These are phyloP conservation scores for Pelosia muscerda DNA, from an alignment of 2,888 invertebrate genomes.

Conservation along the genomic window DNA sequence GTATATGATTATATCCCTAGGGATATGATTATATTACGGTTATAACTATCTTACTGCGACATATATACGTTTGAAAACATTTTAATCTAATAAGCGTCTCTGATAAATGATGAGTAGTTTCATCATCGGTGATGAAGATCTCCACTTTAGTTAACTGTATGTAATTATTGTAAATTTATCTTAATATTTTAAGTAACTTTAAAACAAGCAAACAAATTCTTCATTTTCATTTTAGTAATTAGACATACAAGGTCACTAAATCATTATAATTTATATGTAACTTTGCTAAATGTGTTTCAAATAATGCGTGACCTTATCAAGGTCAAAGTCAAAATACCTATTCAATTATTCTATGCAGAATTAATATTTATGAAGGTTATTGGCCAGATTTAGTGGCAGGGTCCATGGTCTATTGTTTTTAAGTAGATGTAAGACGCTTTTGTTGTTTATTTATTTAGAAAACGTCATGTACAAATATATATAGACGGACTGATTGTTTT, in stretches of 20 bases:
- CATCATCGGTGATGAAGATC: not conserved
- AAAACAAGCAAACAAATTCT: too few species aligned
- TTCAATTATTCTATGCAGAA: not conserved
- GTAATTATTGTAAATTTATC: not conserved
- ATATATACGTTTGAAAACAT: not conserved
- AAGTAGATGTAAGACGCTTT: not conserved
- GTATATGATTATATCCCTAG: too few species aligned
- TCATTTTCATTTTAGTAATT: not conserved
- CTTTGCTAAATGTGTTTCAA: not conserved
- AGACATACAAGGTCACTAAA: not conserved
- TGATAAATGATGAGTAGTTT: not conserved
- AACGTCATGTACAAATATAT: too few species aligned
- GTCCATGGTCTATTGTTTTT: not conserved
- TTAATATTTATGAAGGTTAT: not conserved
- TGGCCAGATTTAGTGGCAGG: not conserved
- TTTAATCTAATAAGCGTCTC: not conserved
- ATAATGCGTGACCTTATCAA: conserved; percentile 6
- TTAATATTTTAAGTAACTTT: not conserved
- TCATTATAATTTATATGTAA: not conserved
- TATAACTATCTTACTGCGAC: too few species aligned
- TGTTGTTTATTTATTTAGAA: too few species aligned
- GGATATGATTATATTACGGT: too few species aligned
- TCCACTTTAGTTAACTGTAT: not conserved
- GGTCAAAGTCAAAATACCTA: conserved; percentile 8
- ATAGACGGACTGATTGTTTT: too few species aligned